Base-by-base conservation (phyloP, 2,888 invertebrate genomes). In the Orgyia antiqua region DNA sequence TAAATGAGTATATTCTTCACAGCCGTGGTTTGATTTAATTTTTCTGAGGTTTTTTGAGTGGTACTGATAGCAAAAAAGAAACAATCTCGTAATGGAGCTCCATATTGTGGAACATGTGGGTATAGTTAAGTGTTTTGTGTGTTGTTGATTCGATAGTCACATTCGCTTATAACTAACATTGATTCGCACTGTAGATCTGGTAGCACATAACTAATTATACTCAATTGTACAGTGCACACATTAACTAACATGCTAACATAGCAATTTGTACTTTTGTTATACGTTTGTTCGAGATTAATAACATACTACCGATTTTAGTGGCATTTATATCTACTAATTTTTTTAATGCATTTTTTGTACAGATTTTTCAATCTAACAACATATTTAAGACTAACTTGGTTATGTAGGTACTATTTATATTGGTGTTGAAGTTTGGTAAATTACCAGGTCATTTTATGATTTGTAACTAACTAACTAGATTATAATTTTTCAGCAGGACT, bases 1-100 rank as follows among this genome's bases (percentile, higher is more conserved):
- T 83, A 82, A 83, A 83, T 62, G 69, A 72, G 64, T 77, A 73
- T 83, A 71, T 74, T 76, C 70, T 74, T 73, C 72, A 71, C 67
- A 74, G 69, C 62, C 54, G 67, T 77, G 69, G 70, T 80, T 76
- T 78, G 69, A 72, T 80, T 82, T 80, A 71, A 70, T 15, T 4
- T 77, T 79, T 77, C 65, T 59, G 47, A 51, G 37, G 44, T 36
- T 43, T 40, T 42, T 40, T 39, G 47, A 50, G 52, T 51, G 44
- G 45, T 45, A 47, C 53, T 45, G 43, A 40, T 42, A 33, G 39
- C 35, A 35, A 50, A 36, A 39, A 27, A 35, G 39, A 42, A 24
- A 24, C 21, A 23, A 34, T 38, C 31, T 39, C 29, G 29, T 33
- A 34, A 30, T 39, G 42, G 42, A 42, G 39, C 40, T 40, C 39